A percentile compares a stretch with the other conserved stretches of the same genome.
Evolutionary conservation across 2,113 vertebrate species (phyloP).

Genomic region (Spea multiplicata): DNA sequence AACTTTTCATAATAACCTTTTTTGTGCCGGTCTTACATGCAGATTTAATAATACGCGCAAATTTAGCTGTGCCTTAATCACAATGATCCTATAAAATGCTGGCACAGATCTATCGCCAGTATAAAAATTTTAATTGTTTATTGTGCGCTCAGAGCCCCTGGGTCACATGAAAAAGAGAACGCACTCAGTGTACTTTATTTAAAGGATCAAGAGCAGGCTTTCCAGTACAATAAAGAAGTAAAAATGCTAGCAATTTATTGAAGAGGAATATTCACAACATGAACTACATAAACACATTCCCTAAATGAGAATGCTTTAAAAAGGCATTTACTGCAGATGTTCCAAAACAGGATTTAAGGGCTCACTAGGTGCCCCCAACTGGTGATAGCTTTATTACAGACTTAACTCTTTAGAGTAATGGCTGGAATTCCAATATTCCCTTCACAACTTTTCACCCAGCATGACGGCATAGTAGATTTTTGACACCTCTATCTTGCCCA

Average conservation of each 20-base stretch:
- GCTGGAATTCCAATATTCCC: slow-evolving; percentile 75
- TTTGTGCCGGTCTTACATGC: slow-evolving; percentile 4
- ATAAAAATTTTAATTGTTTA: slow-evolving; percentile 36
- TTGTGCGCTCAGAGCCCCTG: slow-evolving; percentile 26
- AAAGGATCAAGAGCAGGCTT: slow-evolving; percentile 55
- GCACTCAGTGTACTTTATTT: slow-evolving; percentile 38
- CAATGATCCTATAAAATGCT: slow-evolving; percentile 11
- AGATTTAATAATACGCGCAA: slow-evolving; percentile 27
- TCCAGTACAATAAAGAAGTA: slow-evolving; percentile 63
- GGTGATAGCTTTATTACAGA: slow-evolving; percentile 68
- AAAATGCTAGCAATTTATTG: slow-evolving; percentile 65
- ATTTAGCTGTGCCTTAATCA: slow-evolving; percentile 9
- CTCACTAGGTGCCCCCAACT: slow-evolving; percentile 73
- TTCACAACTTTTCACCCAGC: slow-evolving; percentile 78
- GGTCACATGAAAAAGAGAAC: slow-evolving; percentile 40
- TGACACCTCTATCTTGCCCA: slow-evolving; percentile 72
- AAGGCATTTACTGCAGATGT: slow-evolving; percentile 75
- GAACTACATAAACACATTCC: slow-evolving; percentile 77
- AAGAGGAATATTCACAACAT: slow-evolving; percentile 72
- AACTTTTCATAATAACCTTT: slow-evolving; percentile 12
- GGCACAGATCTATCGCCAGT: slow-evolving; percentile 8
- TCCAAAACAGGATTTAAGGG: slow-evolving; percentile 75
- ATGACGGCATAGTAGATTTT: slow-evolving; percentile 78
- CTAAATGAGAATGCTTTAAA: slow-evolving; percentile 75
- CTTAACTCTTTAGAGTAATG: slow-evolving; percentile 74